Evolutionary conservation across 2,113 vertebrate genomes (phyloP), one percentile per base, ranked within the genome.

Genomic region (Pandion haliaetus): DNA sequence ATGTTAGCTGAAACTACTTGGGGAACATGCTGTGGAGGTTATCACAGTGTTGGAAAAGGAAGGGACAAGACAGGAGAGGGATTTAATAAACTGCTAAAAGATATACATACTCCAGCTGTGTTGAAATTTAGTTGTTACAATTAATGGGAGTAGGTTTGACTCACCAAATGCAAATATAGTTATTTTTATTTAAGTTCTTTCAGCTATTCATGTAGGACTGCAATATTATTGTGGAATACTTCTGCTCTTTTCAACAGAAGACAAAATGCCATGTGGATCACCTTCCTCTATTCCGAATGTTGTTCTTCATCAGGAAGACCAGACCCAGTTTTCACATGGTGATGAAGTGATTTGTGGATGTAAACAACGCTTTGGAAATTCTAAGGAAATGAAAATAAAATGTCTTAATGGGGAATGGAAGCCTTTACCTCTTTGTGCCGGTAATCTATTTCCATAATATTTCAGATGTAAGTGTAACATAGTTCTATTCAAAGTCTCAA

Each of bases 351-450:
- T 9, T 14, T 96, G 32, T 70, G 40, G 24, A 87, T 97, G 97
- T 86, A 58, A 61, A 84, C 9, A 21, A 84, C 18, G 5, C 26
- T 58, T 42, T 76, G 26, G 5, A 17, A 73, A 31, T 62, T 15
- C 61, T 67, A 12, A 61, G 54, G 1, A 63, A 54, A 88, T 29
- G 29, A 93, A 32, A 88, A 95, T 65, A 65, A 95, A 32, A 87
- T 97, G 97, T 82, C 72, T 95, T 34, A 72, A 94, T 80, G 97
- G 97, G 28, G 57, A 97, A 66, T 97, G 97, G 97, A 91, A 86
- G 26, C 94, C 95, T 89, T 62, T 89, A 10, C 97, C 95, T 57
- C 59, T 91, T 73, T 97, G 97, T 92, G 69, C 76, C 2, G 85
- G 97, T 97, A 97, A 95, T 67, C 49, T 45, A 32, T 67, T 91